Evolutionary conservation across 2,797 vertebrate genomes (phyloP).

Genomic region (Hylomyscus alleni): DNA sequence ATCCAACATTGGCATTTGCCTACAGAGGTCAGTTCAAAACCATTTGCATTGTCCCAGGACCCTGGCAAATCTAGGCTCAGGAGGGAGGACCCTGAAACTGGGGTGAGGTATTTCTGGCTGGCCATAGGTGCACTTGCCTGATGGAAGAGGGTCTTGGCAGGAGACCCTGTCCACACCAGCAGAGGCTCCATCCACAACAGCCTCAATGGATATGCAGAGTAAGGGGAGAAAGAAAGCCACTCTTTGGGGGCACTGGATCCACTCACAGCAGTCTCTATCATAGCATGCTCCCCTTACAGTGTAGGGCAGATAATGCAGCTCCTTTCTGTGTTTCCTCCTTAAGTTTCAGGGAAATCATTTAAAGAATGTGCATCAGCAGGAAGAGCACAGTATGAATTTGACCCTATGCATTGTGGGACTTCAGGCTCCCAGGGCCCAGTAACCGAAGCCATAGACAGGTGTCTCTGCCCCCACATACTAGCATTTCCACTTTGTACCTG

Average conservation of each 20-base stretch:
- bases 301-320: neutral
- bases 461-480: constrained; percentile 66
- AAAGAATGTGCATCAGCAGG: constrained; percentile 36
- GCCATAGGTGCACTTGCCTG: neutral
- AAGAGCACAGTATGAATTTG: constrained; percentile 69
- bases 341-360: constrained; percentile 62
- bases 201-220: neutral
- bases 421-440: constrained; percentile 50
- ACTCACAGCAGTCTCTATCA: accelerated
- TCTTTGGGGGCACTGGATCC: neutral
- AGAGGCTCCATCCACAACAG: neutral
- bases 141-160: neutral
- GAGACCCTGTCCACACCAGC: neutral
- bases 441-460: constrained; percentile 65
- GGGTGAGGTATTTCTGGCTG: constrained; percentile 50
- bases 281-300: neutral
- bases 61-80: neutral
- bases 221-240: neutral
- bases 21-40: constrained; percentile 2
- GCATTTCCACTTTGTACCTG: constrained; percentile 68
- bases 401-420: constrained; percentile 39
- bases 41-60: neutral
- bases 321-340: constrained; percentile 42
- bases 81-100: neutral
- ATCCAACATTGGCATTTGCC: constrained; percentile 41